These are phyloP conservation scores for Tetranychus urticae DNA, from an alignment of 1,140 invertebrate genomes.

Conservation along the genomic window DNA sequence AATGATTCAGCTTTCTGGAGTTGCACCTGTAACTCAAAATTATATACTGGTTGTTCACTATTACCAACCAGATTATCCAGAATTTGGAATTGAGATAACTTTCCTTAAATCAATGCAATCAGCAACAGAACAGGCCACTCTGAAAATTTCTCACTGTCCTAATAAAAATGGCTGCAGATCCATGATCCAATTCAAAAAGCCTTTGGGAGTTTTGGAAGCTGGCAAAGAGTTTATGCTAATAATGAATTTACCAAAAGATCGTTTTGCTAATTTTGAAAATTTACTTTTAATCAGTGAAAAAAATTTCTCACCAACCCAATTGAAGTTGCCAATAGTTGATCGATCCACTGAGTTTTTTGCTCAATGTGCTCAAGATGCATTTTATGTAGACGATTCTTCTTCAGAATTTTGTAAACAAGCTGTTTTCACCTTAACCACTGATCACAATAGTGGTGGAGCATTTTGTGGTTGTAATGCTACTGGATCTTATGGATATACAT, in stretches of 20 bases:
- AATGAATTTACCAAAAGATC: constrained; percentile 28
- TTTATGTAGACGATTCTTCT: constrained; percentile 42
- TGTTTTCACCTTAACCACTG: constrained; percentile 74
- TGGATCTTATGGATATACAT: constrained; percentile 66
- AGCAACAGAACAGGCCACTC: constrained; percentile 36
- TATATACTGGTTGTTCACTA: constrained; percentile 83
- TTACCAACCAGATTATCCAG: constrained; percentile 70
- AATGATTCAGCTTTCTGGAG: neutral
- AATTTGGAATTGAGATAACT: constrained; percentile 40
- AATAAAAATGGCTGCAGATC: constrained; percentile 72
- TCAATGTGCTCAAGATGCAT: constrained; percentile 62
- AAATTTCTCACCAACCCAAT: too few relatives aligned
- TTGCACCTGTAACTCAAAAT: neutral
- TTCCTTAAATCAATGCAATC: constrained; percentile 24
- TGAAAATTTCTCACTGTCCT: constrained; percentile 54
- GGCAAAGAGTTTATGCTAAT: constrained; percentile 45
- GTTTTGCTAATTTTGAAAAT: constrained; percentile 31
- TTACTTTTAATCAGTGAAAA: constrained; percentile 50
- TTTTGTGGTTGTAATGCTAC: constrained; percentile 67
- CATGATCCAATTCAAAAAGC: constrained; percentile 38
- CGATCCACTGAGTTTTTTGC: constrained; percentile 68
- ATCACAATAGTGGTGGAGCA: constrained; percentile 78
- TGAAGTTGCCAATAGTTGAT: constrained; percentile 36
- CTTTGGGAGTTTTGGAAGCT: constrained; percentile 33
- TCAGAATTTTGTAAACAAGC: constrained; percentile 61